These are phyloP conservation scores for Elachura formosa DNA, from an alignment of 2,113 vertebrate species.

Conservation along the genomic window DNA sequence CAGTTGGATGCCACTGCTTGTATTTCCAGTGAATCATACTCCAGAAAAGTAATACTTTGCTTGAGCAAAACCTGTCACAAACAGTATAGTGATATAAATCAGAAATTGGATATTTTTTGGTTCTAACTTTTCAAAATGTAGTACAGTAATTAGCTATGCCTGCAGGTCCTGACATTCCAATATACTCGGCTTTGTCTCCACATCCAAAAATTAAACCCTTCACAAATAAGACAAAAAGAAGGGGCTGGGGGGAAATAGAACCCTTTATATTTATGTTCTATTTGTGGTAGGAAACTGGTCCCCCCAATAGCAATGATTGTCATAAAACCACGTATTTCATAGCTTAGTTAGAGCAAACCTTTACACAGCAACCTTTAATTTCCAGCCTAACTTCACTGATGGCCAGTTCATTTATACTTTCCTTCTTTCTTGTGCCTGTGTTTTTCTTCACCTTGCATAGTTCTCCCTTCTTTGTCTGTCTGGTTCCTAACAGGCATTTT, in stretches of 20 bases:
- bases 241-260: neutral
- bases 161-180: slow-evolving; percentile 10
- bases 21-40: slow-evolving; percentile 45
- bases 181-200: slow-evolving; percentile 1
- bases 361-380: neutral
- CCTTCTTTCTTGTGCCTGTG: neutral
- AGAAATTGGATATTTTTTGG: slow-evolving; percentile 35
- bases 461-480: neutral
- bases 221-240: neutral
- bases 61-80: slow-evolving; percentile 27
- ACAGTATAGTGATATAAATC: slow-evolving; percentile 36
- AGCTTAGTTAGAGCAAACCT: neutral
- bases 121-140: slow-evolving; percentile 26
- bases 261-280: neutral
- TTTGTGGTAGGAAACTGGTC: neutral
- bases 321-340: neutral
- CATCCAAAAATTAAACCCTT: neutral
- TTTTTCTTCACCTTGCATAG: neutral
- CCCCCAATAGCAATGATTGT: neutral
- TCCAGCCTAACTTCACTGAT: neutral
- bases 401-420: neutral
- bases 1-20: slow-evolving; percentile 39
- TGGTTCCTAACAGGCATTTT: neutral
- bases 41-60: slow-evolving; percentile 34
- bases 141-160: neutral